A percentile compares a stretch with the other conserved stretches of the same genome.
Conservation (phyloP, 2,797 vertebrate species). For the Hephaestus fuliginosus region DNA sequence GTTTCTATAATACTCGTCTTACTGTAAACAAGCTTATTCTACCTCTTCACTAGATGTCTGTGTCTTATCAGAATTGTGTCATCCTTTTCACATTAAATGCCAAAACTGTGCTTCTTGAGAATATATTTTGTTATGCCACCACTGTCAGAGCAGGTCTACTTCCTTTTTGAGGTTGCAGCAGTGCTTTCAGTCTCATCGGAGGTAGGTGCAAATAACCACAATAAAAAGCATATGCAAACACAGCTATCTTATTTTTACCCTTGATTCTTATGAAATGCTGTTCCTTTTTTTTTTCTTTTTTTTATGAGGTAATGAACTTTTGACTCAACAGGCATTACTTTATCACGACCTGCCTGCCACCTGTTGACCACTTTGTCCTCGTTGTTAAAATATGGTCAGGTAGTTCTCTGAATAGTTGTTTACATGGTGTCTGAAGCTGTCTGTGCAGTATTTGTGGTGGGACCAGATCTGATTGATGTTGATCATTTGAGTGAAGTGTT, state of each 20-base stretch:
- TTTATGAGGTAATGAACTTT: background rate
- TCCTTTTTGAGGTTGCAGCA: conserved; percentile 52
- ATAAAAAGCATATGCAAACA: conserved; percentile 69
- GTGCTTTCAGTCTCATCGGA: conserved; percentile 60
- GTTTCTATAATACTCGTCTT: too few relatives aligned
- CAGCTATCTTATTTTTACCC: conserved; percentile 41
- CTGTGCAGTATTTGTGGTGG: background rate
- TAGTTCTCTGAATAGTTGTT: background rate
- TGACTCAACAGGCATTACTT: background rate
- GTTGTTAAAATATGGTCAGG: conserved; percentile 15
- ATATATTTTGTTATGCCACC: too few relatives aligned
- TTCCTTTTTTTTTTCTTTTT: conserved; percentile 65
- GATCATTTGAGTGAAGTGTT: conserved; percentile 36
- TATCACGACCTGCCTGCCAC: background rate
- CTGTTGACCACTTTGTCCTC: background rate
- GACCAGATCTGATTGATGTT: background rate
- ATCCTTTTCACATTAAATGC: too few relatives aligned
- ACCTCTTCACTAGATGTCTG: too few relatives aligned
- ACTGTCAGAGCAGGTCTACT: too few relatives aligned
- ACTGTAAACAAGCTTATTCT: too few relatives aligned
- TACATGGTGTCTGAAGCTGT: conserved; percentile 24
- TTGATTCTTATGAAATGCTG: conserved; percentile 53
- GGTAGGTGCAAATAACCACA: conserved; percentile 75
- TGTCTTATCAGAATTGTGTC: too few relatives aligned
- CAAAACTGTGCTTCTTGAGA: too few relatives aligned